Conservation (phyloP, 2,113 vertebrate species). For the Psophia crepitans region DNA sequence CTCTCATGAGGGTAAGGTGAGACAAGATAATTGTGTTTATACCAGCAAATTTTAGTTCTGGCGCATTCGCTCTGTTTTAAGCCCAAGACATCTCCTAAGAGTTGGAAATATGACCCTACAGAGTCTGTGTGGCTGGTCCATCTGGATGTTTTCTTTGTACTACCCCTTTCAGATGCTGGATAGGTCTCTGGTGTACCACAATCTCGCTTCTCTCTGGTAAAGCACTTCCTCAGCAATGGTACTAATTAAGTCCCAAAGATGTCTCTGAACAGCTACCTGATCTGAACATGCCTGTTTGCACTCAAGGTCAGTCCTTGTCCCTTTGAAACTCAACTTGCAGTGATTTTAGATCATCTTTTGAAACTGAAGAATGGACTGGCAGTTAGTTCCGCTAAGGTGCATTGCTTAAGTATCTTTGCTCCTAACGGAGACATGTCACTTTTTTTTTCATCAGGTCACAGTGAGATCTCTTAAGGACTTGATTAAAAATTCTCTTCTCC, state of each 20-base stretch:
- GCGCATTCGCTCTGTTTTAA: neutral
- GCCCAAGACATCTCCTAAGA: neutral
- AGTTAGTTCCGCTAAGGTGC: neutral
- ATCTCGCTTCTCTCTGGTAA: neutral
- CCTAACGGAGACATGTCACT: neutral
- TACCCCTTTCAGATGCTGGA: neutral
- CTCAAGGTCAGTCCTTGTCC: neutral
- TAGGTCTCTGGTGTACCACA: neutral
- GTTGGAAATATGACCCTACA: neutral
- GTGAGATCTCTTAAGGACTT: neutral
- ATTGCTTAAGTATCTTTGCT: neutral
- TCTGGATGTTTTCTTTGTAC: neutral
- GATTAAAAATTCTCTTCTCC: neutral
- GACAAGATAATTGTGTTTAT: neutral
- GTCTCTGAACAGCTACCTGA: neutral
- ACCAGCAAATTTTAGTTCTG: neutral
- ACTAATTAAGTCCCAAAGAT: neutral
- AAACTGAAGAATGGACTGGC: neutral
- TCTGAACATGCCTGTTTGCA: neutral
- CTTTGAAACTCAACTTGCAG: neutral
- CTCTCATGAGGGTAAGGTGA: neutral
- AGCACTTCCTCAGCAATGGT: neutral
- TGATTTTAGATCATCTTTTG: neutral
- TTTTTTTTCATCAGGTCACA: neutral
- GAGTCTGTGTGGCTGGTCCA: neutral